These are phyloP conservation scores for Tricholauxania praeusta DNA, from an alignment of 2,888 invertebrate genomes.

Conservation along the genomic window DNA sequence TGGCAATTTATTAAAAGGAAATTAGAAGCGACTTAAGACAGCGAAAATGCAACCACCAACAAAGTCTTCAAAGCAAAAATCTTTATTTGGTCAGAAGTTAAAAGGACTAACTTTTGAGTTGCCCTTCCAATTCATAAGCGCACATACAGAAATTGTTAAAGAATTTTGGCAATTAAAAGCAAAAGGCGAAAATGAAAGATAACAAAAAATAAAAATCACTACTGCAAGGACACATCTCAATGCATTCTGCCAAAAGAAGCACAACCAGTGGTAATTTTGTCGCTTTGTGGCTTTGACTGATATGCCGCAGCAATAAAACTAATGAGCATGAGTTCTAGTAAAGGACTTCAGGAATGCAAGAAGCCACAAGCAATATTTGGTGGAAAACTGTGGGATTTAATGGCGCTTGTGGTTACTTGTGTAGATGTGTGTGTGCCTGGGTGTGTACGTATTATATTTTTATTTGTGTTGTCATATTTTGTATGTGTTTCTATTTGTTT, in stretches of 20 bases:
- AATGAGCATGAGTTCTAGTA: conserved; percentile 56
- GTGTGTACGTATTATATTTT: neutral
- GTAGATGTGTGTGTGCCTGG: neutral
- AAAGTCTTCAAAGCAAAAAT: conserved; percentile 1
- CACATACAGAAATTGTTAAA: conserved; percentile 3
- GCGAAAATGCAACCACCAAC: neutral
- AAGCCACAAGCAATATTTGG: conserved; percentile 3
- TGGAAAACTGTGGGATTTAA: conserved; percentile 1
- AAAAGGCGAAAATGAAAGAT: neutral
- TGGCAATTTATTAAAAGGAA: conserved; percentile 52
- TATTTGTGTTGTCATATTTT: too few species aligned
- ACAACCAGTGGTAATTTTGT: neutral
- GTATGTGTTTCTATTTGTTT: neutral
- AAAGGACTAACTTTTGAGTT: conserved; percentile 23
- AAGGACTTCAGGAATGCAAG: neutral
- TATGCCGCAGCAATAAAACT: conserved; percentile 59
- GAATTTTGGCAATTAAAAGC: conserved; percentile 29
- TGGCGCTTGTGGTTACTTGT: too few species aligned
- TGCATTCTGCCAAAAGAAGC: conserved; percentile 2
- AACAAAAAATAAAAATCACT: conserved; percentile 20
- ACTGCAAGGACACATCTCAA: conserved; percentile 13
- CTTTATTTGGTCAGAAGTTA: neutral
- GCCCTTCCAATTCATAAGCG: neutral
- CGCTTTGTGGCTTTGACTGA: conserved; percentile 30
- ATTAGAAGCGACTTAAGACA: conserved; percentile 43